Percentiles rank a stretch among this genome's conserved stretches.
These are phyloP conservation scores for Polypedilum pembai DNA, from an alignment of 1,140 invertebrate species.

Conservation along the genomic window DNA sequence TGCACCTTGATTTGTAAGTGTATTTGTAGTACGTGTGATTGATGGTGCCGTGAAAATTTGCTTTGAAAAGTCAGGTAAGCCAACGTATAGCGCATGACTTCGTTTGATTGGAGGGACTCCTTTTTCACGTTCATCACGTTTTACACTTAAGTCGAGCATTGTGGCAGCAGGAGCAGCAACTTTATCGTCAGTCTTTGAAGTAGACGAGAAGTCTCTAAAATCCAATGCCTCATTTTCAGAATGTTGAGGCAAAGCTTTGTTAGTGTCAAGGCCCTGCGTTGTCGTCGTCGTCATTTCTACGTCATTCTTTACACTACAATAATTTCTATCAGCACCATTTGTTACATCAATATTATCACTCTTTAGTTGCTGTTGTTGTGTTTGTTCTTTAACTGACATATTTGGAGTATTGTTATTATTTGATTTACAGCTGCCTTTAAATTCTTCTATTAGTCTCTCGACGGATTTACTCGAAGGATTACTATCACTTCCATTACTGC, in stretches of 20 bases:
- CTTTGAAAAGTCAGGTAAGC: neutral
- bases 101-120: constrained; percentile 8
- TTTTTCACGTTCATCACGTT: constrained; percentile 7
- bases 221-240: constrained; percentile 5
- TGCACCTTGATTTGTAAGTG: constrained; percentile 1
- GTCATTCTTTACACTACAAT: constrained; percentile 2
- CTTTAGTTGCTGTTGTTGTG: neutral
- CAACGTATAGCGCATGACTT: neutral
- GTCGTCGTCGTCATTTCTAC: neutral
- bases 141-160: neutral
- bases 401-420: constrained; percentile 19
- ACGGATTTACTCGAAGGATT: constrained; percentile 20
- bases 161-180: neutral
- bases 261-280: neutral
- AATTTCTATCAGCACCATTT: constrained; percentile 14
- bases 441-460: constrained; percentile 10
- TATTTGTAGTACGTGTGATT: neutral
- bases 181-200: neutral
- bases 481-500: constrained; percentile 18
- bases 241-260: neutral
- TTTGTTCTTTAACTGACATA: neutral
- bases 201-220: neutral
- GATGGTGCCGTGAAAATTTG: constrained; percentile 20
- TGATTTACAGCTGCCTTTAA: constrained; percentile 24
- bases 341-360: constrained; percentile 14